Percentiles rank a stretch among this genome's conserved stretches.
phyloP scores from a whole-genome alignment of 2,888 invertebrate genomes.

The Parnassius mnemosyne region DNA sequence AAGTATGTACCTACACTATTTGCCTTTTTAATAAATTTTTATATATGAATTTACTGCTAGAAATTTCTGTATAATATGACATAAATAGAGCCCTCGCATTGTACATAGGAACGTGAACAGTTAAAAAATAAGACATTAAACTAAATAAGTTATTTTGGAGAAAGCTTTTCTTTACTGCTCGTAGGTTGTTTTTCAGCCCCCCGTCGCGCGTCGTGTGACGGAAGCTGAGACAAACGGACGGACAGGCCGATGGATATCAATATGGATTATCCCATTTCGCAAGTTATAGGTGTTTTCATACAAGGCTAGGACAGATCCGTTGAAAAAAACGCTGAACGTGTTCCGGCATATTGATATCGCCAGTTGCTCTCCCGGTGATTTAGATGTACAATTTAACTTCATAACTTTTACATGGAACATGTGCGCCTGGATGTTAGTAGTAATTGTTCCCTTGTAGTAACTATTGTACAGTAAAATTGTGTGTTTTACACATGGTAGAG shows the following conservation, averaged over 20 bases:
- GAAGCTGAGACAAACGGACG: slow-evolving; percentile 52
- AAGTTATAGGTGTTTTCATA: slow-evolving; percentile 29
- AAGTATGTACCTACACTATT: too few relatives aligned
- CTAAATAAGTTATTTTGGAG: not conserved
- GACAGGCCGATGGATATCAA: slow-evolving; percentile 56
- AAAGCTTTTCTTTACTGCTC: not conserved
- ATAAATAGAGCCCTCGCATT: too few relatives aligned
- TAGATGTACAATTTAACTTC: not conserved
- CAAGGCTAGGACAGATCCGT: slow-evolving; percentile 24
- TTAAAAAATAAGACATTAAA: too few relatives aligned
- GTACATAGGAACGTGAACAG: too few relatives aligned
- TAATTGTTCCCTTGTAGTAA: too few relatives aligned
- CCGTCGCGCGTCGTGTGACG: slow-evolving; percentile 53
- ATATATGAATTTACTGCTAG: too few relatives aligned
- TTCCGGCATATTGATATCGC: slow-evolving; percentile 8
- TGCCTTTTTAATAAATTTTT: too few relatives aligned
- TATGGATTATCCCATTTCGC: slow-evolving; percentile 56
- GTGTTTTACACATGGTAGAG: too few relatives aligned
- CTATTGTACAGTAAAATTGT: too few relatives aligned
- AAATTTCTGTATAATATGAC: too few relatives aligned
- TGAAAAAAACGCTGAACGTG: slow-evolving; percentile 5
- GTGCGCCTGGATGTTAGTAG: too few relatives aligned
- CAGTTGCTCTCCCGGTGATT: not conserved
- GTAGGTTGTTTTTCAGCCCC: slow-evolving; percentile 43
- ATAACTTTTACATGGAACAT: not conserved